Conservation (phyloP, 2,797 vertebrate species). For the Oreortyx pictus region DNA sequence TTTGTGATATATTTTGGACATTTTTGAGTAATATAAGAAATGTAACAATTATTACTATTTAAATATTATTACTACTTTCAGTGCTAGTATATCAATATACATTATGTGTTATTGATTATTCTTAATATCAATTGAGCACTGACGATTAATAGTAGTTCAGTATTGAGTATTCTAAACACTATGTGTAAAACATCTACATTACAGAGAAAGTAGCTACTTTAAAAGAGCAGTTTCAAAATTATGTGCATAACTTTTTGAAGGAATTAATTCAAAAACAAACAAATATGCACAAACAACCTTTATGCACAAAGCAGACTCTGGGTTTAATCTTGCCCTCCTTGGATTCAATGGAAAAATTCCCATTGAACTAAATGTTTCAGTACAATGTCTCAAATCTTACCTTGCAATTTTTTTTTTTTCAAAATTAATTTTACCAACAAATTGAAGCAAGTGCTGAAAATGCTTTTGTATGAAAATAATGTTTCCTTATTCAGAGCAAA, state of each 20-base stretch:
- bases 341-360: neutral
- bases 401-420: neutral
- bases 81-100: neutral
- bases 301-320: neutral
- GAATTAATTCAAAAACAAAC: neutral
- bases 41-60: neutral
- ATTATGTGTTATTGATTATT: neutral
- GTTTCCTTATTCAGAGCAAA: neutral
- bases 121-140: neutral
- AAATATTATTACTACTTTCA: neutral
- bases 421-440: neutral
- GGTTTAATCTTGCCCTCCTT: neutral
- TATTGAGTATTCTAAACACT: neutral
- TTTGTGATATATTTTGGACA: too few species aligned
- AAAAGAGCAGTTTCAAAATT: neutral
- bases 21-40: too few species aligned
- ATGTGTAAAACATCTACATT: neutral
- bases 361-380: accelerated
- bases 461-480: neutral
- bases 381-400: neutral
- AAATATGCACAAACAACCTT: neutral
- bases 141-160: too few species aligned
- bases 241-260: neutral
- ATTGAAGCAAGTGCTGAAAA: neutral
- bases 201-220: neutral